phyloP scores from a whole-genome alignment of 2,888 invertebrate genomes.

The Meganola albula region DNA sequence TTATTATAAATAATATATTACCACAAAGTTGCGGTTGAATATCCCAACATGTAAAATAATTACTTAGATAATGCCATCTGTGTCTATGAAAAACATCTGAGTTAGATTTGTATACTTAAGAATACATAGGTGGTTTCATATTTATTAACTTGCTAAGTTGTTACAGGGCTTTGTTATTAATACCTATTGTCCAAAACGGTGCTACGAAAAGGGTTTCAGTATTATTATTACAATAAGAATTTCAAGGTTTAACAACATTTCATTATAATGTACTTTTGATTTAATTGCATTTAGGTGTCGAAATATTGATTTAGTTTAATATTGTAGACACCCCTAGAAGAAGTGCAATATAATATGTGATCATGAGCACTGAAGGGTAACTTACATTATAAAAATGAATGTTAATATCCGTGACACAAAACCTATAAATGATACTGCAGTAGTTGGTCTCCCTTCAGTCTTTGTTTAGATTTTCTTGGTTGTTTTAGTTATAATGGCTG shows the following conservation, averaged over 20 bases:
- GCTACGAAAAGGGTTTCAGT: too few species aligned
- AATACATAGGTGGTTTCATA: too few species aligned
- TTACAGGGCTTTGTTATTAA: too few species aligned
- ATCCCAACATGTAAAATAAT: constrained; percentile 30
- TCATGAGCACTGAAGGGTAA: constrained; percentile 63
- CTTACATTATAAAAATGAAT: constrained; percentile 52
- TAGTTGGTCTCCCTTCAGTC: constrained; percentile 53
- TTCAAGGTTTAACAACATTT: too few species aligned
- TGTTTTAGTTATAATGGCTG: constrained; percentile 45
- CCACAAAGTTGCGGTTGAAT: constrained; percentile 58
- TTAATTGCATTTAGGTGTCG: too few species aligned
- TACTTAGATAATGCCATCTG: constrained; percentile 4
- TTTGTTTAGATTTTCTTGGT: constrained; percentile 30
- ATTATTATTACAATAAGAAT: too few species aligned
- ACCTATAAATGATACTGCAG: constrained; percentile 54
- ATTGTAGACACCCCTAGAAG: constrained; percentile 41
- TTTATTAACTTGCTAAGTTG: too few species aligned
- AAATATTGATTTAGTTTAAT: constrained; percentile 3
- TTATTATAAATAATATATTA: constrained; percentile 63
- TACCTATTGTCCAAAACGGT: too few species aligned
- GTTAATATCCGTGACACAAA: constrained; percentile 56
- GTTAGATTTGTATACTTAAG: too few species aligned
- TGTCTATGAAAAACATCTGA: too few species aligned
- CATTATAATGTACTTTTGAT: too few species aligned
- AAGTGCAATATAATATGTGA: constrained; percentile 50